Evolutionary conservation across 2,888 invertebrate species (phyloP).

Genomic region (Tetragonula carbonaria): DNA sequence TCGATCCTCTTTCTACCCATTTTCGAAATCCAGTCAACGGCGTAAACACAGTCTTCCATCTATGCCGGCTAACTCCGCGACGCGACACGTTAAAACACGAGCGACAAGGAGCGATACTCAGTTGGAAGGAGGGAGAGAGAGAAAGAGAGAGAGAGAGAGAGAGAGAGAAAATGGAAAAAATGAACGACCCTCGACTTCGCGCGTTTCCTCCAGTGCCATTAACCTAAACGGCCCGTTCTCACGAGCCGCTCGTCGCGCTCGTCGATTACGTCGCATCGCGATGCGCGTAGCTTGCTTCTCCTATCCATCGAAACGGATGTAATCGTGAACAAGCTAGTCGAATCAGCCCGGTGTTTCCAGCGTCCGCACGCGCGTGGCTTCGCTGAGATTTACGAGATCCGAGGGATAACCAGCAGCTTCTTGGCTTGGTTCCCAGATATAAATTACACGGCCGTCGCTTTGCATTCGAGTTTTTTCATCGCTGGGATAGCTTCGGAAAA

Average conservation of each 20-base stretch:
- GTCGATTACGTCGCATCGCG: constrained; percentile 27
- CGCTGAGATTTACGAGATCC: constrained; percentile 43
- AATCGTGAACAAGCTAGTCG: constrained; percentile 17
- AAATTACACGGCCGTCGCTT: constrained; percentile 55
- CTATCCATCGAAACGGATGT: constrained; percentile 24
- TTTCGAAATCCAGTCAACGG: not conserved
- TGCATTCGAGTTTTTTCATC: constrained; percentile 34
- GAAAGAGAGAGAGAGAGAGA: not conserved
- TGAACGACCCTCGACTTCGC: constrained; percentile 58
- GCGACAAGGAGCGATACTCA: not conserved
- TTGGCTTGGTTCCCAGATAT: constrained; percentile 52
- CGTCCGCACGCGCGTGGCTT: not conserved
- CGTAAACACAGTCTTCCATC: not conserved
- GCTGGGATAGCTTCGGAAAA: not conserved
- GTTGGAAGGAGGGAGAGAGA: not conserved
- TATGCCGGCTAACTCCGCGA: not conserved
- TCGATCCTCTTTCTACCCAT: not conserved
- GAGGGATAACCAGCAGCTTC: constrained; percentile 31
- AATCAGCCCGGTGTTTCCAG: not conserved
- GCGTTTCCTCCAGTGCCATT: constrained; percentile 73
- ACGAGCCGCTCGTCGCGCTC: constrained; percentile 75
- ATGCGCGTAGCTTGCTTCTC: not conserved
- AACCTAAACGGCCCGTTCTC: constrained; percentile 76
- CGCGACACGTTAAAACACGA: constrained; percentile 1
- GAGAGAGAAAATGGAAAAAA: constrained; percentile 5